Conservation (phyloP, 2,797 vertebrate genomes). For the Nothura maculosa region DNA sequence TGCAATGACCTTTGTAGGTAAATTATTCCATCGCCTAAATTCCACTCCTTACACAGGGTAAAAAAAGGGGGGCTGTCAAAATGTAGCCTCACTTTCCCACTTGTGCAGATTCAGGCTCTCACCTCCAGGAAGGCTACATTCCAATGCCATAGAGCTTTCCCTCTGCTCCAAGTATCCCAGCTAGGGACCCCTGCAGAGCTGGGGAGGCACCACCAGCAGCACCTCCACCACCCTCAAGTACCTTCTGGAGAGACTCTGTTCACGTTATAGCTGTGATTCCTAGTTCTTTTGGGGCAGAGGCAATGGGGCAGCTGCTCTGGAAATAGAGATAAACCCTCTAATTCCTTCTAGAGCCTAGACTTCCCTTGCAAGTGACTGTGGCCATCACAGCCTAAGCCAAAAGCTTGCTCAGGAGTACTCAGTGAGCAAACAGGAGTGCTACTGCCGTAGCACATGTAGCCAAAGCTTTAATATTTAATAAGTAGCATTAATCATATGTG, state of each 20-base stretch:
- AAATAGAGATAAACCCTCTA: not conserved
- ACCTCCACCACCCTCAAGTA: not conserved
- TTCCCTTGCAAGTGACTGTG: not conserved
- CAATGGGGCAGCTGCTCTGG: not conserved
- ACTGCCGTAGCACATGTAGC: not conserved
- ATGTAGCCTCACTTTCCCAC: not conserved
- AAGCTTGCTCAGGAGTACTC: not conserved
- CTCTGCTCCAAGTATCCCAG: rapidly evolving
- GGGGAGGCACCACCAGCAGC: not conserved
- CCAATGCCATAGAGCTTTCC: not conserved
- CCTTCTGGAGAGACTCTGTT: rapidly evolving
- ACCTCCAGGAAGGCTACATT: not conserved
- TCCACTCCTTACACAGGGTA: not conserved
- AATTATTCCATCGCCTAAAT: slow-evolving; percentile 7
- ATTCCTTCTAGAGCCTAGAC: not conserved
- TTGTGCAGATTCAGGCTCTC: not conserved
- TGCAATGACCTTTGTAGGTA: not conserved
- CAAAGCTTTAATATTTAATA: slow-evolving; percentile 62
- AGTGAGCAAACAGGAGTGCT: not conserved
- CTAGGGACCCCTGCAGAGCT: not conserved
- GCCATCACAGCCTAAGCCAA: not conserved
- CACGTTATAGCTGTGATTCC: not conserved
- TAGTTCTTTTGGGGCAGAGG: not conserved
- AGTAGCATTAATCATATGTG: slow-evolving; percentile 35
- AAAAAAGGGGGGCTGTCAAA: not conserved